phyloP scores from a whole-genome alignment of 2,888 invertebrate species.

The Agonum fuliginosum region DNA sequence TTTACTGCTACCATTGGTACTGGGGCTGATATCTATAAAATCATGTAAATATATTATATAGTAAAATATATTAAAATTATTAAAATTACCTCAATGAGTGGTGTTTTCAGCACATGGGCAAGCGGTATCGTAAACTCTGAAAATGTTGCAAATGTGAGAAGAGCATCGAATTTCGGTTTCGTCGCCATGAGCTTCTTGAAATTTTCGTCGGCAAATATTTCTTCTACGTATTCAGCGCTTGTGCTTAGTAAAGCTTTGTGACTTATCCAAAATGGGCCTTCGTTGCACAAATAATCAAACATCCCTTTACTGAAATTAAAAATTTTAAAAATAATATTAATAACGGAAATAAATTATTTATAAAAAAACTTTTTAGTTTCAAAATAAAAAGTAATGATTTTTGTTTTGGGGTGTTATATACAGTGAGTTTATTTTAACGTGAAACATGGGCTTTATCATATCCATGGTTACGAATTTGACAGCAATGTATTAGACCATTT shows the following conservation, averaged over 20 bases:
- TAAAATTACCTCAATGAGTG: conserved; percentile 46
- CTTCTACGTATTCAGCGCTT: neutral
- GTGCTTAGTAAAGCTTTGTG: neutral
- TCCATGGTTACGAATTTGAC: too few relatives aligned
- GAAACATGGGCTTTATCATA: too few relatives aligned
- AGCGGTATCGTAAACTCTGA: conserved; percentile 34
- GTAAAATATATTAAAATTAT: too few relatives aligned
- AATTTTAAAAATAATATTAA: too few relatives aligned
- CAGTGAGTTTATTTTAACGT: too few relatives aligned
- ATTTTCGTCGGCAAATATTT: conserved; percentile 31
- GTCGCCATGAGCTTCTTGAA: conserved; percentile 14
- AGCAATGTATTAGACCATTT: too few relatives aligned
- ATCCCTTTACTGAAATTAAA: conserved; percentile 22
- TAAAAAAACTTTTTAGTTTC: too few relatives aligned
- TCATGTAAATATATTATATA: neutral
- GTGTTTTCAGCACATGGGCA: conserved; percentile 39
- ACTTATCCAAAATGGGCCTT: conserved; percentile 1
- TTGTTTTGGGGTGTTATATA: too few relatives aligned
- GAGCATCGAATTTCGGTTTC: conserved; percentile 37
- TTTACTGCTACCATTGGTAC: conserved; percentile 29
- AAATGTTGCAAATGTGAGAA: conserved; percentile 48
- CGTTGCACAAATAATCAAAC: conserved; percentile 31
- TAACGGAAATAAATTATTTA: conserved; percentile 10
- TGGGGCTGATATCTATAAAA: conserved; percentile 44
- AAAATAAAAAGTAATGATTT: too few relatives aligned